Evolutionary conservation across 1,140 invertebrate genomes (phyloP).

Genomic region (Ceratitis capitata): DNA sequence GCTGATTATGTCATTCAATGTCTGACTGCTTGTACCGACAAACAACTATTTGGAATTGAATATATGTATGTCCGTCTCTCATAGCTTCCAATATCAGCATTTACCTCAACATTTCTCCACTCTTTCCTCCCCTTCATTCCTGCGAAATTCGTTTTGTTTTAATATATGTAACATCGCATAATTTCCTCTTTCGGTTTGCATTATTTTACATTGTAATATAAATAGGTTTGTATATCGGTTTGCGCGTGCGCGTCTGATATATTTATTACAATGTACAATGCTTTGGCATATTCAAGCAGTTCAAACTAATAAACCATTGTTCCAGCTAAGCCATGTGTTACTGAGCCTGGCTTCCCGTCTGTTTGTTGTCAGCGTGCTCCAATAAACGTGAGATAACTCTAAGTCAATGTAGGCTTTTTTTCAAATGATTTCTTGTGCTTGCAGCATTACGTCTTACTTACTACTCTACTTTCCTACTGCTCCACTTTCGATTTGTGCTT

Average conservation of each 20-base stretch:
- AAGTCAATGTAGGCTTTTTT: not conserved
- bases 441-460: not conserved
- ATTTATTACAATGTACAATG: slow-evolving; percentile 21
- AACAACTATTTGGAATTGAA: not conserved
- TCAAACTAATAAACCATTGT: slow-evolving; percentile 31
- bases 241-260: slow-evolving; percentile 22
- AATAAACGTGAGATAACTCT: not conserved
- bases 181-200: not conserved
- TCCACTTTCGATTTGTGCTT: not conserved
- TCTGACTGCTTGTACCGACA: not conserved
- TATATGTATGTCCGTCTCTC: too few relatives aligned
- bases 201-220: not conserved
- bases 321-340: not conserved
- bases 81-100: not conserved
- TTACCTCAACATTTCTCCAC: not conserved
- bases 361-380: not conserved
- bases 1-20: slow-evolving; percentile 20
- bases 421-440: too few relatives aligned
- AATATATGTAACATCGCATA: not conserved
- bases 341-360: slow-evolving; percentile 16
- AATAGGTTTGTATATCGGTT: not conserved
- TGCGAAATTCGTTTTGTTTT: not conserved
- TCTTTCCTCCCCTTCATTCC: not conserved
- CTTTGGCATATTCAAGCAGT: not conserved
- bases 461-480: slow-evolving; percentile 23